Evolutionary conservation across 2,797 vertebrate species (phyloP), one percentile per base, ranked within the genome.

Genomic region (Cossypha heuglini): DNA sequence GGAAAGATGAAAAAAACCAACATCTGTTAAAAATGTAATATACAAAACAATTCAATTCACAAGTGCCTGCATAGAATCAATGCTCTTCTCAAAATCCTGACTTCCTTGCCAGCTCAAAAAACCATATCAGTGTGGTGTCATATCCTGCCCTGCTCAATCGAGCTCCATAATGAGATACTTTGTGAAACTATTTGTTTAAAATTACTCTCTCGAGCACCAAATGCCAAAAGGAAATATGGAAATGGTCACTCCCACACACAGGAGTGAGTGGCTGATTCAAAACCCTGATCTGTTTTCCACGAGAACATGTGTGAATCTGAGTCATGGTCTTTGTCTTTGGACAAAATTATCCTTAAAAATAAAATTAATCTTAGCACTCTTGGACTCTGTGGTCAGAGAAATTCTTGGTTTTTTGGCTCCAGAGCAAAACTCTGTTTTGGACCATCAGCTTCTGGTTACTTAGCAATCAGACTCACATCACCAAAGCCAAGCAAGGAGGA

Each of bases 161-260:
- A 69, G 54, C 76, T 90, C 72, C 64, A 26, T 74, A 90, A 94
- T 10, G 26, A 75, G 88, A 61, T 31, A 74, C 68, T 93, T 58
- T 3, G 71, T 29, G 45, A 68, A 91, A 78, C 49, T 72, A 59
- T 80, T 93, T 94, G 85, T 82, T 91, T 93, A 77, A 78, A 68
- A 90, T 63, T 19, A 71, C 64, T 77, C 93, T 82, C 80, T n/a
- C 0, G 9, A 91, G 88, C 66, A 80, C 29, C n/a, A 95, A 95
- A 94, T 91, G 94, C 91, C 91, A 88, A 69, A 52, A 88, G 68
- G 91, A 94, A 95, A 80, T 55, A 62, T 75, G 94, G 69, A 91
- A 94, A 88, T 52, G 89, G 94, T 80, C 75, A 63, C 91, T 94
- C 95, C 94, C 42, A 85, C 93, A 80, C 31, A 93, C 31, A 52